Evolutionary conservation across 2,888 invertebrate genomes (phyloP).

Genomic region (Diarsia dahlii): DNA sequence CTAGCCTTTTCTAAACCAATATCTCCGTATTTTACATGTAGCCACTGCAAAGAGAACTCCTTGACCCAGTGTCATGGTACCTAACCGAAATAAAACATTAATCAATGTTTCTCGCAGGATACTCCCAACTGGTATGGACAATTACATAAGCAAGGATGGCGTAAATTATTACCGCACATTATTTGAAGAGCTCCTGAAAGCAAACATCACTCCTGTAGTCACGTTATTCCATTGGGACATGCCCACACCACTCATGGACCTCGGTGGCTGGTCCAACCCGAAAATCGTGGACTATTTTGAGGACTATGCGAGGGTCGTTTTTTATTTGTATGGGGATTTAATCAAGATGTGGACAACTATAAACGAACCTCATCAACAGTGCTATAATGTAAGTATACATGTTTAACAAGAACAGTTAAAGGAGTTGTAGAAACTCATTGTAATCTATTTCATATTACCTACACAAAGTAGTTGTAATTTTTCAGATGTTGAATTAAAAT

Average conservation of each 20-base stretch:
- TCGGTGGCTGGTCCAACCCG: constrained; percentile 89
- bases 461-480: not conserved
- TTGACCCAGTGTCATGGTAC: not conserved
- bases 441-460: not conserved
- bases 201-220: constrained; percentile 92
- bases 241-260: constrained; percentile 88
- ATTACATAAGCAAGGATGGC: constrained; percentile 92
- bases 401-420: not conserved
- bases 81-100: not conserved
- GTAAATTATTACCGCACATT: constrained; percentile 94
- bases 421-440: not conserved
- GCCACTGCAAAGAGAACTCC: not conserved
- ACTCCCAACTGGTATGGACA: constrained; percentile 92
- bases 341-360: constrained; percentile 94
- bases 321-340: constrained; percentile 91
- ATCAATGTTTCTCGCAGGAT: constrained; percentile 84
- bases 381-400: constrained; percentile 80
- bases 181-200: constrained; percentile 92
- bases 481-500: not conserved
- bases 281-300: constrained; percentile 88
- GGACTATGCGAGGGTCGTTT: constrained; percentile 90
- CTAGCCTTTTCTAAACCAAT: not conserved
- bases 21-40: not conserved
- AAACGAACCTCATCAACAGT: constrained; percentile 93
- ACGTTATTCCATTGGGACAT: constrained; percentile 93